A percentile compares a stretch with the other conserved stretches of the same genome.
Conservation (phyloP, 2,797 vertebrate species). For the Periparus ater region DNA sequence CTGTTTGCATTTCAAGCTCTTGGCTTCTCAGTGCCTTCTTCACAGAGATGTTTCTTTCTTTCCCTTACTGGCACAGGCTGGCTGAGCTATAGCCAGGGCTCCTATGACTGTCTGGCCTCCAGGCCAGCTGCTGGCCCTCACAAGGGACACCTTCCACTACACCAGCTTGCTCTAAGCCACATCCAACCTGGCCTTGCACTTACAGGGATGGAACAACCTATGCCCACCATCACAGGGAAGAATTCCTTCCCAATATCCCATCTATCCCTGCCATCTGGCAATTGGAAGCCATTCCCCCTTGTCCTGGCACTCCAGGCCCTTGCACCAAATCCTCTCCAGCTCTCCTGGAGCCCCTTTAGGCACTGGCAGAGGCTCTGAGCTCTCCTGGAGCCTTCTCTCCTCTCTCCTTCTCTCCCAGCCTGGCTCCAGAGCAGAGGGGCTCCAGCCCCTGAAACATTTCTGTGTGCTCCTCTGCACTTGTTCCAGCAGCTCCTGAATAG, state of each 20-base stretch:
- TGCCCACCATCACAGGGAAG: rapidly evolving
- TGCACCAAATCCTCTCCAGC: not conserved
- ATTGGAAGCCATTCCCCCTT: not conserved
- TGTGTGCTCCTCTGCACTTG: not conserved
- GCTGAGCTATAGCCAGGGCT: not conserved
- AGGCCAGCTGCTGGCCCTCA: not conserved
- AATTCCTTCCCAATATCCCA: not conserved
- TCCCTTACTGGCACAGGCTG: not conserved
- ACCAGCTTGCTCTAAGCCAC: rapidly evolving
- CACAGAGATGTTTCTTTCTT: not conserved
- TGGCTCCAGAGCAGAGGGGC: not conserved
- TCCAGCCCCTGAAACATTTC: not conserved
- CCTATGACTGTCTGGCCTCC: not conserved
- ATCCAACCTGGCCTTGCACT: too few relatives aligned
- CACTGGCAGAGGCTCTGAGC: rapidly evolving
- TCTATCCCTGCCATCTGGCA: not conserved
- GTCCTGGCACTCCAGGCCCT: not conserved
- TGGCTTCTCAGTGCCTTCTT: not conserved
- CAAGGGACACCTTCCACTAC: too few relatives aligned
- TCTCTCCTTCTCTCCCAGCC: not conserved
- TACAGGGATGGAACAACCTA: not conserved
- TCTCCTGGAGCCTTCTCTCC: not conserved
- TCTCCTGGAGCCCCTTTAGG: not conserved
- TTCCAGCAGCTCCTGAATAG: not conserved
- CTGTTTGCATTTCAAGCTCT: not conserved